These are phyloP conservation scores for Moxostoma hubbsi DNA, from an alignment of 2,797 vertebrate species.

Conservation along the genomic window DNA sequence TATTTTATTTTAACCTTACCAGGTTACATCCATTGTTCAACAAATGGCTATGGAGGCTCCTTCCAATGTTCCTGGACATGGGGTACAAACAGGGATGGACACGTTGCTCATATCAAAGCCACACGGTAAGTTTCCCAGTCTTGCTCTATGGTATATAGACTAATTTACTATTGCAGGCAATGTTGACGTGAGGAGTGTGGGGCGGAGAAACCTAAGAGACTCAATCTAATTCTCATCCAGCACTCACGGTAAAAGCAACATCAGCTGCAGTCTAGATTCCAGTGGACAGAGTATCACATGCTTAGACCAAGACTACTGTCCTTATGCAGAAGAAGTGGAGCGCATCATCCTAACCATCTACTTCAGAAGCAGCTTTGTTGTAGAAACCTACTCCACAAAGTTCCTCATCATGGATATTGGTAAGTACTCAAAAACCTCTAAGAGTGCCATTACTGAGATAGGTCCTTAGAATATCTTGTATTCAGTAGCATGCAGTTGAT, in stretches of 20 bases:
- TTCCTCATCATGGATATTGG: conserved; percentile 76
- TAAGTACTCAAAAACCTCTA: conserved; percentile 53
- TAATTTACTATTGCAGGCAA: background rate
- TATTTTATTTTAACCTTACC: conserved; percentile 6
- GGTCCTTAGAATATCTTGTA: background rate
- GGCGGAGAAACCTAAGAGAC: background rate
- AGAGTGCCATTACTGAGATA: background rate
- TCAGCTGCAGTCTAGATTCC: conserved; percentile 69
- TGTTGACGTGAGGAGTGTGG: conserved; percentile 52
- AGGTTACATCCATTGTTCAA: conserved; percentile 70
- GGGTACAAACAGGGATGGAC: conserved; percentile 62
- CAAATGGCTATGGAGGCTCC: conserved; percentile 71
- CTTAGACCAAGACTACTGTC: conserved; percentile 67
- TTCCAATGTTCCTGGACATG: conserved; percentile 78
- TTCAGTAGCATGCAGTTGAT: no score
- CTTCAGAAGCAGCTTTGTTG: conserved; percentile 61
- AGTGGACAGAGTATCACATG: conserved; percentile 64
- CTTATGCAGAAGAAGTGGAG: conserved; percentile 70
- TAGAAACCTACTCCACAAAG: conserved; percentile 67
- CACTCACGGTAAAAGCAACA: conserved; percentile 52
- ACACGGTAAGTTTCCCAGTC: conserved; percentile 64
- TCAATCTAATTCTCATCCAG: conserved; percentile 48
- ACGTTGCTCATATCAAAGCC: conserved; percentile 67
- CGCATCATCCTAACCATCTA: conserved; percentile 65
- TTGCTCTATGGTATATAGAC: conserved; percentile 17